Base-by-base conservation (phyloP, 1,140 invertebrate species). In the Caenorhabditis brenneri region DNA sequence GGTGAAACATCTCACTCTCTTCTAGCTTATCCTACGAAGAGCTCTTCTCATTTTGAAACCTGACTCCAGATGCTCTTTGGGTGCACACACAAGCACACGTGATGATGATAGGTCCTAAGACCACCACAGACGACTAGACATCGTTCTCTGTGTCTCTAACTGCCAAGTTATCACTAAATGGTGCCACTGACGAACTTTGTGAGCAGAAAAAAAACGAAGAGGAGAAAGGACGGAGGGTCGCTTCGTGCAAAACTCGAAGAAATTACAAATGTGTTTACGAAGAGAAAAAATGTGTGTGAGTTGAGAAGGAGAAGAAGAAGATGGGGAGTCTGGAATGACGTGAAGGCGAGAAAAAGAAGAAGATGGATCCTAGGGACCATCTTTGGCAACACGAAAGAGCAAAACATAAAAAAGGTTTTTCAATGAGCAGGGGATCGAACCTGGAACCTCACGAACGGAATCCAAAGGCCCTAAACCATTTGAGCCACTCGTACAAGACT, bases 251-350 rank as follows among this genome's bases (percentile, higher is more conserved):
- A 74, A 74, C 65, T 42, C 65, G 65, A 74, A 74, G 65, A 74
- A 74, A 74, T 74, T 74, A 74, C 65, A 74, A 74, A 74, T 74
- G 65, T 74, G 65, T 74, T 74, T 74, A 74, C 65, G 65, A 74
- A 46, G 29, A 42, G 12, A 74, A 46, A 46, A 74, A 58, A 27
- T 9, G n/a, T 51, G 58, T 15, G 15, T 19, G 31, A 65, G 31
- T 6, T 7, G 27, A 58, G 29, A 58, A 29, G n/a, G 31, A 39
- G 60, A 65, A 33, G 31, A 27, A 36, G 31, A 33, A 65, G n/a
- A n/a, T 65, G 31, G 31, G 42, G 16, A 27, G 53, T 55, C 53
- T 55, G 22, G 53, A 55, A 55, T 55, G 53, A 55, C 53, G 53
- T 55, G 53, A n/a, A 46, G 33, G 36, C 33, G 24, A 36, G 24